These are phyloP conservation scores for Leptinotarsa texana DNA, from an alignment of 1,140 invertebrate species.

Conservation along the genomic window DNA sequence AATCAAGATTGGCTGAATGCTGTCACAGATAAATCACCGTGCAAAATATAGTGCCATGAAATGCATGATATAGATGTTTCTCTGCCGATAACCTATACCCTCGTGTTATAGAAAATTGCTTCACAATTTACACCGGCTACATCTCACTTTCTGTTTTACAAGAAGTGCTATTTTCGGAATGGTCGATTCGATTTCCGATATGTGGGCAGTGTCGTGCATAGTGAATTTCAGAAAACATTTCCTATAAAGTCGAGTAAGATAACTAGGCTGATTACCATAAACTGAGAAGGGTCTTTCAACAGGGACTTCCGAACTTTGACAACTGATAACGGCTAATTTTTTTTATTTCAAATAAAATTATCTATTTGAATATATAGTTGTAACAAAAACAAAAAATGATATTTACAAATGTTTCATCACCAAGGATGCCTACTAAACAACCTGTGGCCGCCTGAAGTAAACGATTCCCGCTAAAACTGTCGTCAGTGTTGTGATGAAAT, in stretches of 20 bases:
- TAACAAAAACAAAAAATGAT: background rate
- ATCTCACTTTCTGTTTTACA: constrained; percentile 8
- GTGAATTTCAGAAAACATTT: too few relatives aligned
- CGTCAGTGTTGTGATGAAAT: constrained; percentile 82
- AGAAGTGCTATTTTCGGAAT: background rate
- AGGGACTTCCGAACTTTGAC: too few relatives aligned
- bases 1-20: constrained; percentile 24
- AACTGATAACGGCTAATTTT: too few relatives aligned
- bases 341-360: background rate
- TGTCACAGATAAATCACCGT: constrained; percentile 28
- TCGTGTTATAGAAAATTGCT: constrained; percentile 25
- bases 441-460: constrained; percentile 72
- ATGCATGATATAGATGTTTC: constrained; percentile 19
- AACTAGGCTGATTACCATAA: too few relatives aligned
- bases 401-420: background rate
- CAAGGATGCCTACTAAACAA: background rate
- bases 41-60: constrained; percentile 21
- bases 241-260: too few relatives aligned
- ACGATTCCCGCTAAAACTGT: constrained; percentile 81
- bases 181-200: constrained; percentile 5
- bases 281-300: too few relatives aligned
- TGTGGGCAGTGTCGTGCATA: background rate
- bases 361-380: background rate
- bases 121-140: constrained; percentile 18
- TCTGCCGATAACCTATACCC: constrained; percentile 24